Evolutionary conservation across 2,113 vertebrate genomes (phyloP).

Genomic region (Poeciliopsis occidentalis): DNA sequence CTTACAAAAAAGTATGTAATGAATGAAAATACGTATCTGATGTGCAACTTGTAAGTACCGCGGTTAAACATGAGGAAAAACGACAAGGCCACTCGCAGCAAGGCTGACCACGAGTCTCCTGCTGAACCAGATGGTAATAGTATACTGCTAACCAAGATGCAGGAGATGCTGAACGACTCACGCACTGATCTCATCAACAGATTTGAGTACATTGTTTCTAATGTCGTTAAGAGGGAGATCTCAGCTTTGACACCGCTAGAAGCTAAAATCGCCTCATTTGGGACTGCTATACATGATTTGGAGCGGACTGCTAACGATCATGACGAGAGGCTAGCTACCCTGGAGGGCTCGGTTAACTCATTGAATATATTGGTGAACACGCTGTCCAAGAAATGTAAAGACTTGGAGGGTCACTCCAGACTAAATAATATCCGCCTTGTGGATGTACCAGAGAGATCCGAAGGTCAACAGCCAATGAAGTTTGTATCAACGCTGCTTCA

Average conservation of each 20-base stretch:
- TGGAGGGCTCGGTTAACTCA: neutral
- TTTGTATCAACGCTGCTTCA: neutral
- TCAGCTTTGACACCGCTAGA: neutral
- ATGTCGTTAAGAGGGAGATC: neutral
- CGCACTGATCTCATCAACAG: neutral
- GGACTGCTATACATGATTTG: neutral
- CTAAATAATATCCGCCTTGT: neutral
- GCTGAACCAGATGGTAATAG: too few relatives aligned
- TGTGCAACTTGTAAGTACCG: too few relatives aligned
- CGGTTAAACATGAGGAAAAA: too few relatives aligned
- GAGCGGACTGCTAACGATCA: neutral
- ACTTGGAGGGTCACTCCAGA: neutral
- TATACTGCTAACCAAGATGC: neutral
- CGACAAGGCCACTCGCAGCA: too few relatives aligned
- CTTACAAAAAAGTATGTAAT: too few relatives aligned
- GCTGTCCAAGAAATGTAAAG: neutral
- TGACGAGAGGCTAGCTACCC: neutral
- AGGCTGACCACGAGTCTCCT: too few relatives aligned
- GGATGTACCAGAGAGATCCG: neutral
- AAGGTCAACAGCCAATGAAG: neutral
- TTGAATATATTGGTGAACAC: neutral
- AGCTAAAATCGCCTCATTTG: neutral
- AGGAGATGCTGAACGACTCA: neutral
- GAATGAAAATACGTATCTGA: too few relatives aligned
- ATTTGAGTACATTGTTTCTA: neutral